Percentiles rank a stretch among this genome's conserved stretches.
These are phyloP conservation scores for Sitodiplosis mosellana DNA, from an alignment of 1,140 invertebrate species.

Conservation along the genomic window DNA sequence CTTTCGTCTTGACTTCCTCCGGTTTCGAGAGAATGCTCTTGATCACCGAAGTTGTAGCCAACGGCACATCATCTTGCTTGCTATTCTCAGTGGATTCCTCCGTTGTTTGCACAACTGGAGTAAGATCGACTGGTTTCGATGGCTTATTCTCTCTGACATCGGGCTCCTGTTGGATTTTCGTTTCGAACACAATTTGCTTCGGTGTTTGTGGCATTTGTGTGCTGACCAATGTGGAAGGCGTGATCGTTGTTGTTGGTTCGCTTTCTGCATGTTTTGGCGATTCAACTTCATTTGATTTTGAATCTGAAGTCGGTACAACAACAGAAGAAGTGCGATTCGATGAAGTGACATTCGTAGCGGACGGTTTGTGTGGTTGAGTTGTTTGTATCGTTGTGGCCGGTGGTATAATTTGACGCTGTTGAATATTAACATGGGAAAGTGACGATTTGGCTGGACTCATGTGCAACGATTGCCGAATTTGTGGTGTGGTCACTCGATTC, in stretches of 20 bases:
- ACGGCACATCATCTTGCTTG: not conserved
- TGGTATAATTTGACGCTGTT: slow-evolving; percentile 4
- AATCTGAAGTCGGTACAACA: slow-evolving; percentile 12
- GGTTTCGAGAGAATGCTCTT: slow-evolving; percentile 7
- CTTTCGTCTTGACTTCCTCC: slow-evolving; percentile 17
- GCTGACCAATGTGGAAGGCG: no score
- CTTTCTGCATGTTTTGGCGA: not conserved
- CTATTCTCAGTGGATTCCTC: not conserved
- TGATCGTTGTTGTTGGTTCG: slow-evolving; percentile 17
- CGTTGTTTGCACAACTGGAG: no score
- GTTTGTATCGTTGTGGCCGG: not conserved
- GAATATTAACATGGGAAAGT: not conserved
- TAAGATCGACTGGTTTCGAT: not conserved
- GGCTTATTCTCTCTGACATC: no score
- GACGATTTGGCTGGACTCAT: not conserved
- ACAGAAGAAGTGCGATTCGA: not conserved
- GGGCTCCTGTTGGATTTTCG: no score
- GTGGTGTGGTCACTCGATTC: not conserved
- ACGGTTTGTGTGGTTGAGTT: not conserved
- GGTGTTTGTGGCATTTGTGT: no score
- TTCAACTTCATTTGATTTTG: slow-evolving; percentile 1
- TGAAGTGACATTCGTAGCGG: not conserved
- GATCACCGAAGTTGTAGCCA: no score
- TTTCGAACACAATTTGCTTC: no score
- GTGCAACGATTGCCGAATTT: not conserved